phyloP scores from a whole-genome alignment of 2,888 invertebrate genomes.

The Lapara coniferarum region DNA sequence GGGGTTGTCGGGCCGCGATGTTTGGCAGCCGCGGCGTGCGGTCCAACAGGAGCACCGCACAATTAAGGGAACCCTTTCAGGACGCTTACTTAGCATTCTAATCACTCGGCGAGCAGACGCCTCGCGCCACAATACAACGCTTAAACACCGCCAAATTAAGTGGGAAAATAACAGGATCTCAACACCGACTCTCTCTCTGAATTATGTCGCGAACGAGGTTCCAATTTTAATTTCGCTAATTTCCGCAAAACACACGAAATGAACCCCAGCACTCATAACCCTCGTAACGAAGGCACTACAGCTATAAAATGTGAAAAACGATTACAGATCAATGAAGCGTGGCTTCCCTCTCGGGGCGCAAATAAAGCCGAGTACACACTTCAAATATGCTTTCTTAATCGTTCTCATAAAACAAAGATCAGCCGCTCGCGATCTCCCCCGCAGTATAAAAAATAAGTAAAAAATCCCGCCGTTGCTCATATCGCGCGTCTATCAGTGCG shows the following conservation, averaged over 20 bases:
- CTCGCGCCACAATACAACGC: slow-evolving; percentile 70
- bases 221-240: slow-evolving; percentile 63
- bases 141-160: slow-evolving; percentile 73
- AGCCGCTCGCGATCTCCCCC: slow-evolving; percentile 73
- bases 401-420: slow-evolving; percentile 84
- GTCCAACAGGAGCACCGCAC: slow-evolving; percentile 64
- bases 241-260: slow-evolving; percentile 55
- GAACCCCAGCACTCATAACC: slow-evolving; percentile 66
- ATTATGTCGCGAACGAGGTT: slow-evolving; percentile 64
- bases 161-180: slow-evolving; percentile 71
- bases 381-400: slow-evolving; percentile 84
- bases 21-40: slow-evolving; percentile 48
- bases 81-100: slow-evolving; percentile 76
- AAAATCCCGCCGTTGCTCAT: slow-evolving; percentile 75
- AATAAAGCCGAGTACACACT: slow-evolving; percentile 82
- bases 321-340: slow-evolving; percentile 83
- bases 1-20: slow-evolving; percentile 40
- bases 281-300: slow-evolving; percentile 61
- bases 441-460: slow-evolving; percentile 65
- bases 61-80: slow-evolving; percentile 75
- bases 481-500: slow-evolving; percentile 69
- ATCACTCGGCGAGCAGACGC: slow-evolving; percentile 68
- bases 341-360: slow-evolving; percentile 77
- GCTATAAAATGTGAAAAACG: slow-evolving; percentile 81
- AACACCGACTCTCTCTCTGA: slow-evolving; percentile 47